Base-by-base conservation (phyloP, 2,797 vertebrate species). In the Rousettus madagascariensis region DNA sequence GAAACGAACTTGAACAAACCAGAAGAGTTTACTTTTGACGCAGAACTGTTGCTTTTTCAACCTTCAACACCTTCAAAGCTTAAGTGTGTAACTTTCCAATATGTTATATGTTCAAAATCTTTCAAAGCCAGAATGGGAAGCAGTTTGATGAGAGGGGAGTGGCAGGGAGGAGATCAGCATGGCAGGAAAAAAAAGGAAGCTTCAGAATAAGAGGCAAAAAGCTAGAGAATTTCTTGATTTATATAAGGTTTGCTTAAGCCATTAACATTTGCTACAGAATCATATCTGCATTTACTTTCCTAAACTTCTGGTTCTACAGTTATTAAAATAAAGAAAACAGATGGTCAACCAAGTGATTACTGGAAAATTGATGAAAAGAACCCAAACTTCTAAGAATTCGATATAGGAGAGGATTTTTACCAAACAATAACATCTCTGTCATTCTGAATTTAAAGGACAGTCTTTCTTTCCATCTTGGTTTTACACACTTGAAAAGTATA, bases 281-380 rank as follows among this genome's bases (percentile, higher is more conserved):
- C 94, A 72, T 79, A 96, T 90, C 55, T 91, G 30, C 86, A 95
- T 88, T 97, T 78, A 80, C 80, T 97, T 98, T 97, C 97, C 97
- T 96, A 63, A 92, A 96, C 87, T 97, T 97, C 97, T 98, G 95
- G 93, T 96, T 97, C 98, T 93, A 97, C 1, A 97, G 86, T 97
- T 97, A 98, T 10, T 96, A 96, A 97, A 90, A 90, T 91, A 96
- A 13, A 90, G 57, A 97, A 96, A 96, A 87, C 97, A 98, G 88
- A 97, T 96, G 96, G 97, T 87, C 96, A 96, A 95, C 84, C 86
- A 95, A 97, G 63, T 96, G 83, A 96, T 96, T 97, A 92, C 90
- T 98, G 97, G 96, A 98, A 98, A 98, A 98, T 43, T 95, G 80
- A 96, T 83, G 96, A 98, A 94, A 33, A 38, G 57, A 84, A 95